phyloP scores from a whole-genome alignment of 2,888 invertebrate species.

The Norana najaformis region DNA sequence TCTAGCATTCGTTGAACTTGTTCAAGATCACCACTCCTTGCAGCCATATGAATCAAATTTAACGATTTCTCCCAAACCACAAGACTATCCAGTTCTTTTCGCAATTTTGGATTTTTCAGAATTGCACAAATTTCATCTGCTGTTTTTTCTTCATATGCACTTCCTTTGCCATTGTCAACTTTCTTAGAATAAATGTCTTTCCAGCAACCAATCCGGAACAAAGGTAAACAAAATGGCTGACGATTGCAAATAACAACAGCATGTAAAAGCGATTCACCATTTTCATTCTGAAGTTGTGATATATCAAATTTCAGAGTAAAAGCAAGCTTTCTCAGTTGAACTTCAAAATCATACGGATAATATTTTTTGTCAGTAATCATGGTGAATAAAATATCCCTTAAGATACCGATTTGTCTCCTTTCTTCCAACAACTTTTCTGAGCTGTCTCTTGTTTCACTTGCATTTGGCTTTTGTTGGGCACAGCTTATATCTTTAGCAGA shows the following conservation, averaged over 20 bases:
- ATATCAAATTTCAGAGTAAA: neutral
- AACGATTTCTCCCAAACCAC: slow-evolving; percentile 26
- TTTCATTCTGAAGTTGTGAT: neutral
- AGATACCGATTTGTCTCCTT: neutral
- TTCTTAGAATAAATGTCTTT: neutral
- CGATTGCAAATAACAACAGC: neutral
- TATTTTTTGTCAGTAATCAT: slow-evolving; percentile 25
- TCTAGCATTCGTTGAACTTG: slow-evolving; percentile 16
- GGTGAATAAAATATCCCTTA: slow-evolving; percentile 5
- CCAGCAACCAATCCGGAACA: slow-evolving; percentile 26
- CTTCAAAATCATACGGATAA: slow-evolving; percentile 20
- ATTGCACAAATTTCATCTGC: slow-evolving; percentile 18
- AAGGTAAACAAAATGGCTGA: neutral
- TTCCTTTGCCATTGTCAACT: slow-evolving; percentile 10
- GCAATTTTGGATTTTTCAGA: slow-evolving; percentile 17
- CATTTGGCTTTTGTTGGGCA: neutral
- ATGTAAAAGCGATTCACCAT: slow-evolving; percentile 17
- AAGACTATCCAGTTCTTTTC: neutral
- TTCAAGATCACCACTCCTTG: neutral
- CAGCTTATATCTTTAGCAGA: neutral
- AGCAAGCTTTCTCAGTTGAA: slow-evolving; percentile 24
- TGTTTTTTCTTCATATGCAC: slow-evolving; percentile 4
- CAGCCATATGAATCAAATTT: slow-evolving; percentile 20
- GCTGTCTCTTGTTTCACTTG: neutral
- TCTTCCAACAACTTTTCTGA: neutral